These are phyloP conservation scores for Pseudococcus longispinus DNA, from an alignment of 2,888 invertebrate genomes.

Conservation along the genomic window DNA sequence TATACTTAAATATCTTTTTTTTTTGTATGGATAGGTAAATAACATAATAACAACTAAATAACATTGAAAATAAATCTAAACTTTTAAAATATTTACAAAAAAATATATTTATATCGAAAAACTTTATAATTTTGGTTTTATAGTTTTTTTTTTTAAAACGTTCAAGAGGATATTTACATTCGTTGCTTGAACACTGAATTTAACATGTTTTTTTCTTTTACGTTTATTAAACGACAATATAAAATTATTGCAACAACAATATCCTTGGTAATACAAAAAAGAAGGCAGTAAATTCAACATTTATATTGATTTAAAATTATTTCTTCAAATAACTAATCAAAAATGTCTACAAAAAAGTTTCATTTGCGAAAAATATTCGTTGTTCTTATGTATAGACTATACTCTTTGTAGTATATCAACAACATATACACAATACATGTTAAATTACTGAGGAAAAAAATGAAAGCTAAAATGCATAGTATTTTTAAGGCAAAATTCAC, in stretches of 20 bases:
- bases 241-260: conserved; percentile 16
- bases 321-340: conserved; percentile 28
- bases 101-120: background rate
- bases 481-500: conserved; percentile 25
- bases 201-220: background rate
- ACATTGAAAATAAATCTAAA: conserved; percentile 31
- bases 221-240: background rate
- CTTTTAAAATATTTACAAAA: conserved; percentile 34
- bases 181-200: conserved; percentile 5
- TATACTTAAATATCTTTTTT: background rate
- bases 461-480: conserved; percentile 55
- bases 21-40: background rate
- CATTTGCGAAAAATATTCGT: conserved; percentile 45
- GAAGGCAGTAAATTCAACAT: conserved; percentile 25
- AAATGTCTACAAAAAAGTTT: conserved; percentile 12
- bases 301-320: conserved; percentile 17
- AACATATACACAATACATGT: conserved; percentile 33
- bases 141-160: background rate
- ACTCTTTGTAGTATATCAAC: conserved; percentile 1
- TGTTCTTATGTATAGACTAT: conserved; percentile 40
- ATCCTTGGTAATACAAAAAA: conserved; percentile 20
- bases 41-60: conserved; percentile 35
- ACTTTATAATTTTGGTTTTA: background rate
- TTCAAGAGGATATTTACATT: background rate
- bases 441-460: conserved; percentile 42